Evolutionary conservation across 2,113 vertebrate species (phyloP), one percentile per base, ranked within the genome.

Genomic region (Phaethornis superciliosus): DNA sequence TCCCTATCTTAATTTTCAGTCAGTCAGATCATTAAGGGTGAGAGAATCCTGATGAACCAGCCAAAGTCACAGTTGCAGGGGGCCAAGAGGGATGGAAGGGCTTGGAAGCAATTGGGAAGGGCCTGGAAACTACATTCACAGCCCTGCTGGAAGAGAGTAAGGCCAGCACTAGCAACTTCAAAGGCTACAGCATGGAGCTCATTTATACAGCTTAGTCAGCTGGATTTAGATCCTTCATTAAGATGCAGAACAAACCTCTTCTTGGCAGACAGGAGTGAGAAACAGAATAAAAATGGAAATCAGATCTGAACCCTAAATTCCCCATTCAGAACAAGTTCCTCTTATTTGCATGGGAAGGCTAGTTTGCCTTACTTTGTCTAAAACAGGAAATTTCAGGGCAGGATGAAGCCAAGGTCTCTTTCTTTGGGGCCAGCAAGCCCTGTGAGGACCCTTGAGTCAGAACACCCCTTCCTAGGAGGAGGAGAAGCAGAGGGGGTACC

Each of bases 311-410:
- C 76, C 77, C 88, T 97, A 96, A 98, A 96, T 97, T 97, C 95
- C 90, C 94, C 42, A 97, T 96, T 97, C 97, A 98, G 95, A 76
- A 69, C 33, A 60, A 96, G 95, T 96, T 96, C 96, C 85, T 95
- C 42, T 81, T 96, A 90, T 97, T 97, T 96, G 93, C 90, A 58
- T 81, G 59, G 96, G 96, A 96, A 94, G 96, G 96, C 89, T 55
- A 62, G 89, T 93, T 97, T 0, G 82, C 84, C 69, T 85, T 51
- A 55, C 95, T 97, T 97, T 97, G 96, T 90, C 69, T 88, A 80
- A 91, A 81, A 96, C 98, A 98, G 98, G 98, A 98, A 98, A 97
- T 96, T 97, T 98, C 96, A 96, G 97, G 96, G 96, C 95, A 92
- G 96, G 96, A 94, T 87, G 78, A 96, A 97, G 91, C 94, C 87